Evolutionary conservation across 1,140 invertebrate species (phyloP), one percentile per base, ranked within the genome.

Genomic region (Aphaenogaster ashmeadi): DNA sequence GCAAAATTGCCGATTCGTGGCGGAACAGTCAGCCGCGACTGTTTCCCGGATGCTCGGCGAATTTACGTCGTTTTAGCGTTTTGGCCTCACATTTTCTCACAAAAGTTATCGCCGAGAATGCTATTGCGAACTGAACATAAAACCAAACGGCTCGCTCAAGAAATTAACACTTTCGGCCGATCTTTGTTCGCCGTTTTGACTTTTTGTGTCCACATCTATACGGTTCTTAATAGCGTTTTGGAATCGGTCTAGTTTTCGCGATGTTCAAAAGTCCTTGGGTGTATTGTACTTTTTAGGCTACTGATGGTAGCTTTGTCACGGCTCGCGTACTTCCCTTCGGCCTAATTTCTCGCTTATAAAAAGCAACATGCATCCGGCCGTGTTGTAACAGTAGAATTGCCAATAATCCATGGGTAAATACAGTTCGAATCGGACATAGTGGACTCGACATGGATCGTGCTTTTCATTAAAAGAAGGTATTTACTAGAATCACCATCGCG

Each of bases 1-100:
- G 77, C 87, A 90, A 93, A 92, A 91, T 93, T 91, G 89, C 87
- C 79, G 69, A 69, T 81, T 87, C 84, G 74, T 52, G 47, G 79
- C 38, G 47, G 69, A 58, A 44, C 44, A 80, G 80, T 69, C 80
- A 80, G 41, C 85, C 80, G 80, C 79, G 79, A 74, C 52, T 83
- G 27, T 60, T 60, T 58, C 80, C 78, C 47, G 64, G 36, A 80
- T 66, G 62, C 27, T 74, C 64, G 47, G n/a, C 52, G 27, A 62
- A 79, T 90, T 80, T 77, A 66, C 13, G 58, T 78, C 56, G 56
- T 52, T 66, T 50, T 69, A 44, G 18, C 50, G n/a, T 72, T 64
- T 86, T 38, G 69, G 38, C 41, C 13, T 11, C 21, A 27, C 62
- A 38, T 66, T 75, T 38, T 41, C 75, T 27, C 75, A 41, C 67